Conservation (phyloP, 92 coral and sea anemone species). For the Paramuricea clavata region DNA sequence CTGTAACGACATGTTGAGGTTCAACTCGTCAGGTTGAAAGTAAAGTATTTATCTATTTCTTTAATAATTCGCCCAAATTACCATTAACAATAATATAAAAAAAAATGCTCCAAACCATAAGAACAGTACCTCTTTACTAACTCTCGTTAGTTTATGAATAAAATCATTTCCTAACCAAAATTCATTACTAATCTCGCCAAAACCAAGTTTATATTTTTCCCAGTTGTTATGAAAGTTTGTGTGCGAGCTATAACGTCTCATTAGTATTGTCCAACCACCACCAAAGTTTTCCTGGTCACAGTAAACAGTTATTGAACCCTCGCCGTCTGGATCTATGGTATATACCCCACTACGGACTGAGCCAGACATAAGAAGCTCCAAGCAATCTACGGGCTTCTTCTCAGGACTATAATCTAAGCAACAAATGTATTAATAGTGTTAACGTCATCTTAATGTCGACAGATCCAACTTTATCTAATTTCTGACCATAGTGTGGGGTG, state of each 20-base stretch:
- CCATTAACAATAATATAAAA: too few species aligned
- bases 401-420: neutral
- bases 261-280: neutral
- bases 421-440: too few species aligned
- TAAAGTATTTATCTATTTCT: too few species aligned
- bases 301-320: neutral
- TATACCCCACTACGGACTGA: neutral
- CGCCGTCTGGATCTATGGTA: constrained; percentile 2
- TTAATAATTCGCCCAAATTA: too few species aligned
- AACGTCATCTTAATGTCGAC: too few species aligned
- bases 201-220: constrained; percentile 29
- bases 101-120: too few species aligned
- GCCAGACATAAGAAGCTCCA: neutral
- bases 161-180: constrained; percentile 90
- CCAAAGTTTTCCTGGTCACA: constrained; percentile 4
- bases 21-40: too few species aligned
- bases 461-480: too few species aligned
- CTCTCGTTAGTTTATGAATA: constrained; percentile 72
- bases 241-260: neutral
- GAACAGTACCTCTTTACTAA: constrained; percentile 24
- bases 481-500: too few species aligned
- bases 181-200: constrained; percentile 64
- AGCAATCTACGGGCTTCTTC: neutral
- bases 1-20: too few species aligned
- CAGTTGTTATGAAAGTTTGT: neutral